Evolutionary conservation across 2,888 invertebrate species (phyloP).

Genomic region (Idaea aversata): DNA sequence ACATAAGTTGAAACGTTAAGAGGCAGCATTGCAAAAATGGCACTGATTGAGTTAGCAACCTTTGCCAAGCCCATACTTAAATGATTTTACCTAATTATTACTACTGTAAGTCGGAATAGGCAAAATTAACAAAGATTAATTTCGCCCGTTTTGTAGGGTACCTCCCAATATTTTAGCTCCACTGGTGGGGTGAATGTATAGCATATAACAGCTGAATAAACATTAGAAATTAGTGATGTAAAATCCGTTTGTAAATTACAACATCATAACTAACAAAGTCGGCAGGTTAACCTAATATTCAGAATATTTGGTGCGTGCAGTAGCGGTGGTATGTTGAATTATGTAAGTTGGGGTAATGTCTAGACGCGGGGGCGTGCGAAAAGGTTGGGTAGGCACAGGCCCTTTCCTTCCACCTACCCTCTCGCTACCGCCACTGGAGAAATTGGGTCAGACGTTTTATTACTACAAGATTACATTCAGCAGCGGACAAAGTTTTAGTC

Average conservation of each 20-base stretch:
- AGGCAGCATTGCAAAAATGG: no score
- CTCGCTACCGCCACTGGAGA: slow-evolving; percentile 29
- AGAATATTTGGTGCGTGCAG: slow-evolving; percentile 30
- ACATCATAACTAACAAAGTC: slow-evolving; percentile 16
- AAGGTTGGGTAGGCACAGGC: slow-evolving; percentile 41
- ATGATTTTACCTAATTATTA: no score
- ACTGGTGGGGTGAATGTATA: no score
- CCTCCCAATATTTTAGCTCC: no score
- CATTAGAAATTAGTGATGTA: slow-evolving; percentile 10
- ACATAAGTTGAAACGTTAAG: no score
- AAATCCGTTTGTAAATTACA: slow-evolving; percentile 18
- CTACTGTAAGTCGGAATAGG: no score
- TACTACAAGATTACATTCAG: slow-evolving; percentile 17
- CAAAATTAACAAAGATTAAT: no score
- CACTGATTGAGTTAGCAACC: no score
- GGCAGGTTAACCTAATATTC: slow-evolving; percentile 25
- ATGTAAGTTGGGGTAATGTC: slow-evolving; percentile 40
- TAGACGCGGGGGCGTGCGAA: slow-evolving; percentile 62
- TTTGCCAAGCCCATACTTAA: no score
- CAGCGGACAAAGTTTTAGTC: slow-evolving; percentile 13
- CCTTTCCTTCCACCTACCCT: slow-evolving; percentile 40
- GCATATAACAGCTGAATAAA: not conserved
- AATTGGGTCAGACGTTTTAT: slow-evolving; percentile 38
- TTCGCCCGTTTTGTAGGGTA: not conserved
- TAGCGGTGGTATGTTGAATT: slow-evolving; percentile 24